Base-by-base conservation (phyloP, 2,113 vertebrate genomes). In the Daubentonia madagascariensis region DNA sequence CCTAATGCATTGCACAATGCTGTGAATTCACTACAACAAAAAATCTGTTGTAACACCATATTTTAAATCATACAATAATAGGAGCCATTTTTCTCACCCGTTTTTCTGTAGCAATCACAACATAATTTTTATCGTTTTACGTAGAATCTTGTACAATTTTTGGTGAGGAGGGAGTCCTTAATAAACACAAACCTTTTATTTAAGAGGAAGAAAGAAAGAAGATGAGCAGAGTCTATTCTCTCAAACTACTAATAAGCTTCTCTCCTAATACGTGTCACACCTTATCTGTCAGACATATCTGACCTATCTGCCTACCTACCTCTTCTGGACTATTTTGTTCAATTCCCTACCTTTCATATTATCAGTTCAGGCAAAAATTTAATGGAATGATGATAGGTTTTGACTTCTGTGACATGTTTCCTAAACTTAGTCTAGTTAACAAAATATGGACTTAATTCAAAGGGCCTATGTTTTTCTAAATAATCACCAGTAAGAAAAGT, bases 1-100 rank as follows among this genome's bases (percentile, higher is more conserved):
- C 45, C 11, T 3, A 23, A 20, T 12, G 4, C 48, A n/a, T 0
- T 45, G 18, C 61, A 13, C 4, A 48, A 0, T 45, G 40, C 43
- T 35, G 23, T 54, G 22, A 45, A 48, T 2, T 73, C 20, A 30
- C 6, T 1, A 32, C 9, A 30, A 25, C 17, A 45, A 48, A 52
- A 48, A 48, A 17, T 43, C n/a, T 30, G 11, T 12, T 67, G 12
- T 43, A n/a, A 1, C 5, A 30, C 6, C 12, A 13, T 23, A 22
- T 10, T 52, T 52, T 16, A 52, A 59, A 65, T 45, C 25, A 72
- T 20, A 22, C 5, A 30, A 9, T 5, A 14, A n/a, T 14, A 68
- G 5, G 5, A 35, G 2, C 14, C 1, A 43, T 72, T 63, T 65
- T 43, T 7, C 2, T 9, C 7, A 45, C 8, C 23, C 43, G 1